Percentiles rank a stretch among this genome's conserved stretches.
Conservation (phyloP, 2,113 vertebrate species). For the Jacana jacana region DNA sequence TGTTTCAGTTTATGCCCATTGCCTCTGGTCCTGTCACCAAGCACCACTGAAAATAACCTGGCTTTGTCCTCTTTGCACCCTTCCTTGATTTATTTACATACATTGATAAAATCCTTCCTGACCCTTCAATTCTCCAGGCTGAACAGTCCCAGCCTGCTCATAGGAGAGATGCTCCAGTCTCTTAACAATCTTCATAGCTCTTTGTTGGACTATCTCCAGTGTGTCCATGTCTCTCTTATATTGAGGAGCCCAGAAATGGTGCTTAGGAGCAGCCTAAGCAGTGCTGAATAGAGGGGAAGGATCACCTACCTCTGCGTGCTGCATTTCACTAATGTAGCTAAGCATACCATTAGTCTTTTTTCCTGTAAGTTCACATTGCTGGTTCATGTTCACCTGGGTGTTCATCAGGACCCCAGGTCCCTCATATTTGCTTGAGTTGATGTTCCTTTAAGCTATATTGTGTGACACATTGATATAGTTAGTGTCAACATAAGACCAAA, state of each 20-base stretch:
- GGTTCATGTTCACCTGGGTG: background rate
- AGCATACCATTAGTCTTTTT: background rate
- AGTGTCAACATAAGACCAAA: background rate
- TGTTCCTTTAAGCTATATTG: background rate
- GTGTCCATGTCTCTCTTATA: background rate
- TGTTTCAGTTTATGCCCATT: background rate
- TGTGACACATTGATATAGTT: background rate
- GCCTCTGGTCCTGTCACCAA: background rate
- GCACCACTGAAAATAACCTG: background rate
- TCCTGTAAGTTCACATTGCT: background rate
- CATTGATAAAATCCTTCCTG: background rate
- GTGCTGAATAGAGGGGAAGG: background rate
- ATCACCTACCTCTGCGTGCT: background rate
- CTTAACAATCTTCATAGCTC: background rate
- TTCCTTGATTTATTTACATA: background rate
- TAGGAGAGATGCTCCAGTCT: background rate
- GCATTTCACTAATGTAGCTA: background rate
- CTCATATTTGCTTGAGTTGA: background rate
- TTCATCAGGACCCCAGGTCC: too few species aligned
- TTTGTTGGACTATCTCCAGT: background rate
- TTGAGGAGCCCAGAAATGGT: background rate
- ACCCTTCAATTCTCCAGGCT: background rate
- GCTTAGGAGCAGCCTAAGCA: background rate
- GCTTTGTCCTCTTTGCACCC: background rate
- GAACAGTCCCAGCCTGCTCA: background rate